phyloP scores from a whole-genome alignment of 2,113 vertebrate genomes.

The Meles meles region DNA sequence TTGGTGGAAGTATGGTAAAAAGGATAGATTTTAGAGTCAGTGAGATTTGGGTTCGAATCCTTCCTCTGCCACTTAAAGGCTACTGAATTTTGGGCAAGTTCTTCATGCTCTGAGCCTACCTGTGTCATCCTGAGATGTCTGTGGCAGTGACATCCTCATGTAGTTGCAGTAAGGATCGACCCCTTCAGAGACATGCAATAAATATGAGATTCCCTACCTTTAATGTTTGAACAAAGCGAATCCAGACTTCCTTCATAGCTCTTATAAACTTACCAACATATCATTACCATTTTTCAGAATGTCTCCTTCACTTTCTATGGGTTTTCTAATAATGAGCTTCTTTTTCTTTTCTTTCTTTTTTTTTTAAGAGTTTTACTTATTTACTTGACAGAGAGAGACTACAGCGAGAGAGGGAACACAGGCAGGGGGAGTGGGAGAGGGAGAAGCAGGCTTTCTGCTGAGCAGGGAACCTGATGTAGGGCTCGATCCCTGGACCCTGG shows the following conservation, averaged over 20 bases:
- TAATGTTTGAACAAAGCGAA: not conserved
- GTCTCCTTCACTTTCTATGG: not conserved
- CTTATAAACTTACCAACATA: not conserved
- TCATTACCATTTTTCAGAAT: not conserved
- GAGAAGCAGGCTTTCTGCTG: no score
- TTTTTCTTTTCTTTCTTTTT: no score
- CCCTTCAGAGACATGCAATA: not conserved
- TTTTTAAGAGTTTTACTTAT: no score
- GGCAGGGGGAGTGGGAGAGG: no score
- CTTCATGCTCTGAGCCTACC: not conserved
- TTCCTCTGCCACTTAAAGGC: not conserved
- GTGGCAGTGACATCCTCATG: accelerated
- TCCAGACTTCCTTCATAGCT: not conserved
- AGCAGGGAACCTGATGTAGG: no score
- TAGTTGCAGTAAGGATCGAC: not conserved
- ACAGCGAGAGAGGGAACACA: no score
- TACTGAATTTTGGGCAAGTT: not conserved
- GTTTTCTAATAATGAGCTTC: not conserved
- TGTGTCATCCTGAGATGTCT: not conserved
- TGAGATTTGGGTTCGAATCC: not conserved
- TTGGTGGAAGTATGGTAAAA: not conserved
- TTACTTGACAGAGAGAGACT: no score
- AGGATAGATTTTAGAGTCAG: not conserved
- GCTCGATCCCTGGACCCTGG: no score
- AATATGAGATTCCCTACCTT: not conserved